Evolutionary conservation across 2,113 vertebrate species (phyloP).

Genomic region (Lepidothrix coronata): DNA sequence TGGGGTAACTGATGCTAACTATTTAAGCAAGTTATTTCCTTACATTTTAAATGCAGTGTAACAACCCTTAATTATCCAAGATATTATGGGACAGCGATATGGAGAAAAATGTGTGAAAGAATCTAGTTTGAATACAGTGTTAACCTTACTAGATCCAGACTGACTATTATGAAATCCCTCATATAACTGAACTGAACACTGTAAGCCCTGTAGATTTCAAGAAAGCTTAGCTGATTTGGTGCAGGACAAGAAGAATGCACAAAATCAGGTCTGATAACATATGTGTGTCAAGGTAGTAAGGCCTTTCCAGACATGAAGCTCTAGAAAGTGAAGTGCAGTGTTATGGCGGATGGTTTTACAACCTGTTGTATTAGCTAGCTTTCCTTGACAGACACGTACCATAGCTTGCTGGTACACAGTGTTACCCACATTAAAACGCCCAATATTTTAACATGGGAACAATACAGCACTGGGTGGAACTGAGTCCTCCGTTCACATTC

Average conservation of each 20-base stretch:
- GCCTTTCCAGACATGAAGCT: background rate
- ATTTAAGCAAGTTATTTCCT: background rate
- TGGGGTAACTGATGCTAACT: background rate
- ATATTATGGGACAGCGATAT: background rate
- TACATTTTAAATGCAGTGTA: background rate
- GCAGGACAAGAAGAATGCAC: background rate
- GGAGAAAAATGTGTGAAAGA: background rate
- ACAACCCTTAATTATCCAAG: background rate
- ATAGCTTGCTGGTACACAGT: background rate
- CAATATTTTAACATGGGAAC: accelerated
- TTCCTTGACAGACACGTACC: accelerated
- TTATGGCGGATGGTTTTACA: background rate
- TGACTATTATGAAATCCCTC: background rate
- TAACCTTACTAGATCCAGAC: background rate
- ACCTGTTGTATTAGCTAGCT: background rate
- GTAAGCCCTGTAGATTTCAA: background rate
- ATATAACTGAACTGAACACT: background rate
- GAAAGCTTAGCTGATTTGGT: background rate
- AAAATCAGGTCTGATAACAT: background rate
- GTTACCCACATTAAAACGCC: background rate
- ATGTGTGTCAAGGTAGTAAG: background rate
- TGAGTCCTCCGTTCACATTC: accelerated
- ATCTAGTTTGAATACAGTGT: background rate
- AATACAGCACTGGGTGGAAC: background rate
- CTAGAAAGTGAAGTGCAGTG: background rate